Base-by-base conservation (phyloP, 2,113 vertebrate species). In the Lontra canadensis region DNA sequence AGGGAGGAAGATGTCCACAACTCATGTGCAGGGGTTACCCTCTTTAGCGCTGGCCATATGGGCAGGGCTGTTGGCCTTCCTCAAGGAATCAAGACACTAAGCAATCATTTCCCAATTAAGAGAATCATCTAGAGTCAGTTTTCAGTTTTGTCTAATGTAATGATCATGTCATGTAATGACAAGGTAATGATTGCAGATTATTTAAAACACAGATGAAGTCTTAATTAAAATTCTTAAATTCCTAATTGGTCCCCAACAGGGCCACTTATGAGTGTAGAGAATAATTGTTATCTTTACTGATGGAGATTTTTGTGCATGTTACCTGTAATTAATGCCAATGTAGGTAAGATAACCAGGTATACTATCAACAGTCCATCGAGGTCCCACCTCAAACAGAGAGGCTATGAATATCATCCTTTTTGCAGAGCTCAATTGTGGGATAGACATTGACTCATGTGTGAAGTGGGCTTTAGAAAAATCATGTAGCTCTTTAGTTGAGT, bases 221-320 rank as follows among this genome's bases (percentile, higher is more conserved):
- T 73, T 89, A 88, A 96, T 88, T 84, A 95, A 88, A 92, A 85
- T n/a, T 34, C 34, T 59, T 59, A 52, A 71, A 44, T 92, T 89
- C 23, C 71, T 95, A 79, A 84, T 73, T 84, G 52, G 59, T 93
- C 69, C 84, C 59, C 84, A 79, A 52, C 23, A 61, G 84, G 84
- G 26, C 57, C 55, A 61, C 69, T 88, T 67, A 13, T 59, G 25
- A 76, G 26, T 76, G 23, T 36, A 79, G 59, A 87, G 82, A 85
- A 61, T 55, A 71, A 25, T 6, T 49, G 36, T 71, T n/a, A 13
- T 52, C 69, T 80, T 79, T 49, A 8, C 2, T 14, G 36, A 29
- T 74, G 31, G 92, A 82, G 74, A 74, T 2, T 23, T 81, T 31
- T 82, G 63, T 74, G 23, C 65, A 5, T 13, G 73, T 23, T 44